Percentiles rank a stretch among this genome's conserved stretches.
These are phyloP conservation scores for Anolis sagrei DNA, from an alignment of 2,113 vertebrate genomes.

Conservation along the genomic window DNA sequence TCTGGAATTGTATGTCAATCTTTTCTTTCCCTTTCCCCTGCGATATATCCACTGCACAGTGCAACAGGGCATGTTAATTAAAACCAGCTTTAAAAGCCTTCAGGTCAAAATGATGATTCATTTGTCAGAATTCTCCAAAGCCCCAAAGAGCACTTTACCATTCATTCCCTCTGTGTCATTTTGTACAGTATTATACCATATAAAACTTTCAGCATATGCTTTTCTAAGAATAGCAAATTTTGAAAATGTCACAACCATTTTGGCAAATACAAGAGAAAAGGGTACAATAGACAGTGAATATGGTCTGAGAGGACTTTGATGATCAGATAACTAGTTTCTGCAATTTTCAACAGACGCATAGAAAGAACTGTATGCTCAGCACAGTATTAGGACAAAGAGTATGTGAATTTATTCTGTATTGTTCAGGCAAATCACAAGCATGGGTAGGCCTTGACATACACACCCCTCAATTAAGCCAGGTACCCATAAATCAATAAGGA, in stretches of 20 bases:
- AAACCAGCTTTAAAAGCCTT: slow-evolving; percentile 38
- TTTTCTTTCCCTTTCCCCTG: background rate
- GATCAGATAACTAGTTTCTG: background rate
- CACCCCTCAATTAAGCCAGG: no score
- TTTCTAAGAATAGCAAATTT: slow-evolving; percentile 18
- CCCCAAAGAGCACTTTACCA: background rate
- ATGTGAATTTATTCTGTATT: accelerated
- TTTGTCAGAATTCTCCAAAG: slow-evolving; percentile 6
- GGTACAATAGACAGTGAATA: slow-evolving; percentile 18
- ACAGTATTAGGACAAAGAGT: background rate
- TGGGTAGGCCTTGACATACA: background rate
- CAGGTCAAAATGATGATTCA: slow-evolving; percentile 20
- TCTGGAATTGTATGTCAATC: background rate
- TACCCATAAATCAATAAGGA: no score
- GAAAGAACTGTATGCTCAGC: slow-evolving; percentile 19
- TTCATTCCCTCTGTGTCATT: slow-evolving; percentile 15
- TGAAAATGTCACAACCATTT: slow-evolving; percentile 26
- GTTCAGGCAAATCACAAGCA: background rate
- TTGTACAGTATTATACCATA: background rate
- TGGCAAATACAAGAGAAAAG: slow-evolving; percentile 24
- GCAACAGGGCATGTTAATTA: background rate
- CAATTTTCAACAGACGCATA: slow-evolving; percentile 8
- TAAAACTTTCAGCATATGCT: background rate
- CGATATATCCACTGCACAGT: background rate
- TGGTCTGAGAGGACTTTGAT: background rate